These are phyloP conservation scores for Carollia perspicillata DNA, from an alignment of 2,113 vertebrate genomes.

Conservation along the genomic window DNA sequence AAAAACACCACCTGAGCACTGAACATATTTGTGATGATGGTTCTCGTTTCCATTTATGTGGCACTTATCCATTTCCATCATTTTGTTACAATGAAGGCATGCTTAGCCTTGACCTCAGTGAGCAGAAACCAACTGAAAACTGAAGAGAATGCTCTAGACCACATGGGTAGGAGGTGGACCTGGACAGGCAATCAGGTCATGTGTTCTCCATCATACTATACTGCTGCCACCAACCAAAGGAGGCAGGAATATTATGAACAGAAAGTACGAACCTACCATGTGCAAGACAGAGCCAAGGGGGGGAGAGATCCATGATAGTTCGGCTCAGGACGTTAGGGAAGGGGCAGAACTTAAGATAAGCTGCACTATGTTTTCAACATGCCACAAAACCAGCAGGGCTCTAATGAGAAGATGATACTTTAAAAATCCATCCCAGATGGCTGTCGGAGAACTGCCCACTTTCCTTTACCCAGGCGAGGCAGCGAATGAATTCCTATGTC, in stretches of 20 bases:
- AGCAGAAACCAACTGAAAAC: not conserved
- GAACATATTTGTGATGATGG: not conserved
- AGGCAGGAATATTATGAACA: not conserved
- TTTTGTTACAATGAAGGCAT: not conserved
- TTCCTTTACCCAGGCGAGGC: not conserved
- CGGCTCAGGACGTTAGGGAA: not conserved
- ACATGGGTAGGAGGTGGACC: not conserved
- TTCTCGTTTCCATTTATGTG: not conserved
- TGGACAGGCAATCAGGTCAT: not conserved
- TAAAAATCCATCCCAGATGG: not conserved
- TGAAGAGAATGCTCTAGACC: not conserved
- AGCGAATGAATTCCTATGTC: not conserved
- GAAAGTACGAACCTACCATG: not conserved
- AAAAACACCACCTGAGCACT: not conserved
- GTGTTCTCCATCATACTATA: not conserved
- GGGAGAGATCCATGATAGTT: not conserved
- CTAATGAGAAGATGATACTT: not conserved
- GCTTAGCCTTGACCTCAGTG: not conserved
- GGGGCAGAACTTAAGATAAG: not conserved
- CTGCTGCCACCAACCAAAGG: accelerated
- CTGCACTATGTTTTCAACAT: not conserved
- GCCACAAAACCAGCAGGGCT: not conserved
- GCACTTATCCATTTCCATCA: not conserved
- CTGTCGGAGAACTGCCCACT: not conserved
- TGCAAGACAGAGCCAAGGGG: not conserved